Percentiles rank a stretch among this genome's conserved stretches.
These are phyloP conservation scores for Sicus ferrugineus DNA, from an alignment of 2,888 invertebrate genomes.

Conservation along the genomic window DNA sequence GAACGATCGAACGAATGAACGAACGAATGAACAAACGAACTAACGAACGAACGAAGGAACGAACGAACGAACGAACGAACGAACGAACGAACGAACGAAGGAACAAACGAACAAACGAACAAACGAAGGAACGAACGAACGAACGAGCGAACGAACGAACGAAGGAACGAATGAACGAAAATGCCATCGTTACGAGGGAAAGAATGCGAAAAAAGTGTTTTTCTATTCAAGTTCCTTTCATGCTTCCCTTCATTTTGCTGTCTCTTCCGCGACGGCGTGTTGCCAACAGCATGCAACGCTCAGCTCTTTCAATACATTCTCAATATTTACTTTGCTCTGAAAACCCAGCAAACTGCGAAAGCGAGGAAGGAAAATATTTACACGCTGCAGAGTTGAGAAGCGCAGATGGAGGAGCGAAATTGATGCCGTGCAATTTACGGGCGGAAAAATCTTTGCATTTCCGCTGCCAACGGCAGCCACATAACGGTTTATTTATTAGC, in stretches of 20 bases:
- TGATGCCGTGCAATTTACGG: neutral
- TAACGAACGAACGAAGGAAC: no score
- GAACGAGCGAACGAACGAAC: no score
- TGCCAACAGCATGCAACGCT: neutral
- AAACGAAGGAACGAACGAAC: no score
- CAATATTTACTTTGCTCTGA: neutral
- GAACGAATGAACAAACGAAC: no score
- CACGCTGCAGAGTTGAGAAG: neutral
- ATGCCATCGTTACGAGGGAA: neutral
- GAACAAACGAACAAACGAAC: no score
- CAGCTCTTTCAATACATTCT: neutral
- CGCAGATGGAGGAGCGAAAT: neutral
- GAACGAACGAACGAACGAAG: neutral
- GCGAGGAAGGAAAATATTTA: neutral
- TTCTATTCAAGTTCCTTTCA: neutral
- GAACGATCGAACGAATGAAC: no score
- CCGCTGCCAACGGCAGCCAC: constrained; percentile 11
- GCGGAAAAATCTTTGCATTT: constrained; percentile 20
- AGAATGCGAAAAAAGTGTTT: neutral
- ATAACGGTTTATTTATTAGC: constrained; percentile 18
- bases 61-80: neutral
- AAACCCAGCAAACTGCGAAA: neutral
- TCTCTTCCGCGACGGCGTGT: neutral
- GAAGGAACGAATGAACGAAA: no score
- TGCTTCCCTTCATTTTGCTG: neutral